Evolutionary conservation across 2,797 vertebrate genomes (phyloP).

Genomic region (Anas bahamensis): DNA sequence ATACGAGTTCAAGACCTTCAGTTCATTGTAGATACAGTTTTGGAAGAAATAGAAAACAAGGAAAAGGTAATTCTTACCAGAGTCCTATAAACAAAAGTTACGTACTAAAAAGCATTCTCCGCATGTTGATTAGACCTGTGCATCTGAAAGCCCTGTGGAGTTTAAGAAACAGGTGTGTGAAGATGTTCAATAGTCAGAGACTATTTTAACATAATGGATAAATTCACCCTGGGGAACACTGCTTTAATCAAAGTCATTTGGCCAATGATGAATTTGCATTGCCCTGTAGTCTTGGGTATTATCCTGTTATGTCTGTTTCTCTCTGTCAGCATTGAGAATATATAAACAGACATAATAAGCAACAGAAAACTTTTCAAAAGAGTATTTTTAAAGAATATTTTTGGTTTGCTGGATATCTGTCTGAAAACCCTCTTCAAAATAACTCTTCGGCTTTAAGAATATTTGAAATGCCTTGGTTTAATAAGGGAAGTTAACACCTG

Average conservation of each 20-base stretch:
- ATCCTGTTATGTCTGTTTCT: background rate
- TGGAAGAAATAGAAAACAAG: conserved; percentile 84
- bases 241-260: conserved; percentile 10
- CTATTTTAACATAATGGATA: background rate
- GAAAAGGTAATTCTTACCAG: conserved; percentile 73
- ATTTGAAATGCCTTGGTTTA: background rate
- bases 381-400: background rate
- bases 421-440: background rate
- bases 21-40: conserved; percentile 84
- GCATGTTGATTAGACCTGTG: background rate
- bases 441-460: background rate
- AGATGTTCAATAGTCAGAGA: background rate
- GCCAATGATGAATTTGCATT: background rate
- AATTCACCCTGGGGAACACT: background rate
- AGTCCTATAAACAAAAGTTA: background rate
- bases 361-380: background rate
- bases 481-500: background rate
- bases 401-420: background rate
- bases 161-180: conserved; percentile 7
- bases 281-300: background rate
- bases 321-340: background rate
- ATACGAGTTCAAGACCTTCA: conserved; percentile 86
- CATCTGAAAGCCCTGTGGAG: background rate
- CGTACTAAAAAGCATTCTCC: background rate
- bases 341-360: background rate